A percentile compares a stretch with the other conserved stretches of the same genome.
Conservation (phyloP, 2,888 invertebrate genomes). For the Synergus japonicus region DNA sequence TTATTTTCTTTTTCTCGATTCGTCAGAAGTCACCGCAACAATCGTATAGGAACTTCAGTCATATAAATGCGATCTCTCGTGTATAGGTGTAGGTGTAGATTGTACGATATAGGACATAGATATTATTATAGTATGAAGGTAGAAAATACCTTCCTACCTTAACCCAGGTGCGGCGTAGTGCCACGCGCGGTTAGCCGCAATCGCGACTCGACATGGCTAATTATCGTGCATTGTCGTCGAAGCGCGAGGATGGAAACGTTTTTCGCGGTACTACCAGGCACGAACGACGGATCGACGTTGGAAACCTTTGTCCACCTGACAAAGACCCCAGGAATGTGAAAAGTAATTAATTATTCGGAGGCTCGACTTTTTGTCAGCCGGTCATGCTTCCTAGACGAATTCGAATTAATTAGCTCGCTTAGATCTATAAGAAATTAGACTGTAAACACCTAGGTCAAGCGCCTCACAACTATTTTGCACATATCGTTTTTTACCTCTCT, state of each 20-base stretch:
- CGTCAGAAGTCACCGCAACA: conserved; percentile 43
- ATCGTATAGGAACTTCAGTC: background rate
- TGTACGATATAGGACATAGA: background rate
- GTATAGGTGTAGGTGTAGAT: conserved; percentile 13
- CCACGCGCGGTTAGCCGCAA: conserved; percentile 37
- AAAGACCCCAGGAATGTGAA: background rate
- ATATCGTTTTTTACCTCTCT: background rate
- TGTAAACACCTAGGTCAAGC: conserved; percentile 36
- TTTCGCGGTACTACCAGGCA: conserved; percentile 40
- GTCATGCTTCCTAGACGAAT: background rate
- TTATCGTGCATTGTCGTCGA: conserved; percentile 48
- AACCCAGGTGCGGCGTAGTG: conserved; percentile 45
- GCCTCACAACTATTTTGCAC: conserved; percentile 6
- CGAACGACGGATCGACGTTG: background rate
- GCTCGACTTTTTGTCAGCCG: background rate
- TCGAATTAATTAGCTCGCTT: conserved; percentile 8
- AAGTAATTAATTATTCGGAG: conserved; percentile 16
- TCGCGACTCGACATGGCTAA: conserved; percentile 43
- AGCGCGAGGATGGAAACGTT: conserved; percentile 22
- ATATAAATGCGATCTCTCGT: conserved; percentile 9
- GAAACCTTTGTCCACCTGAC: background rate
- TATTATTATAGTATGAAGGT: conserved; percentile 9
- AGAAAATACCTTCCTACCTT: conserved; percentile 29
- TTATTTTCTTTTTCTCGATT: conserved; percentile 38
- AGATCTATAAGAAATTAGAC: conserved; percentile 12